A percentile compares a stretch with the other conserved stretches of the same genome.
Conservation (phyloP, 1,140 invertebrate species). For the Pomacea maculata region DNA sequence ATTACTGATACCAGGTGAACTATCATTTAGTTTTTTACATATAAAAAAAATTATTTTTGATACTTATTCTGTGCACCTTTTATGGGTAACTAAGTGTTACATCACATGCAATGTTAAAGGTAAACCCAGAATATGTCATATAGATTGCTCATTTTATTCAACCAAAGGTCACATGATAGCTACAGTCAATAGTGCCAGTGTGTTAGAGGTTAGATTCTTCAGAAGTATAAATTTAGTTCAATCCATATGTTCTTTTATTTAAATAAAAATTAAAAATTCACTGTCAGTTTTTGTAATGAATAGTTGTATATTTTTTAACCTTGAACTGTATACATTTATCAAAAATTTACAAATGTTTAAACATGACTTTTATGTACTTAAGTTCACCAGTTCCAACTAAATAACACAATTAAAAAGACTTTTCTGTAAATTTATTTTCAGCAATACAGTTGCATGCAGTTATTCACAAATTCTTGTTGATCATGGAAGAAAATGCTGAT, state of each 20-base stretch:
- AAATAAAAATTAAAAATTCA: too few species aligned
- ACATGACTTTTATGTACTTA: too few species aligned
- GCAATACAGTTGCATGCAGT: constrained; percentile 13
- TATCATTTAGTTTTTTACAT: not conserved
- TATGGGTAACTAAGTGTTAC: not conserved
- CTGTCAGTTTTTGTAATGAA: too few species aligned
- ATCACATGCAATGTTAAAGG: not conserved
- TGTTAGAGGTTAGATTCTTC: too few species aligned
- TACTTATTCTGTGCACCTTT: not conserved
- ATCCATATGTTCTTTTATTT: too few species aligned
- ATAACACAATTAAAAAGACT: too few species aligned
- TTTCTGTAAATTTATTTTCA: not conserved
- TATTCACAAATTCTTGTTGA: constrained; percentile 3
- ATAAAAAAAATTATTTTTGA: too few species aligned
- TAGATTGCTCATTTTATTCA: not conserved
- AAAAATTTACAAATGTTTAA: too few species aligned
- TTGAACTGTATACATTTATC: too few species aligned
- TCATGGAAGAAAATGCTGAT: constrained; percentile 3
- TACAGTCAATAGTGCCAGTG: not conserved
- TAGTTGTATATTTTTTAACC: too few species aligned
- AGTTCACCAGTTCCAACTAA: too few species aligned
- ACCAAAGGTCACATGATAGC: not conserved
- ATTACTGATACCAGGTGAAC: constrained; percentile 47
- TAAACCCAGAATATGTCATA: not conserved
- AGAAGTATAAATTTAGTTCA: too few species aligned